Evolutionary conservation across 2,113 vertebrate genomes (phyloP).

Genomic region (Centropus unirufus): DNA sequence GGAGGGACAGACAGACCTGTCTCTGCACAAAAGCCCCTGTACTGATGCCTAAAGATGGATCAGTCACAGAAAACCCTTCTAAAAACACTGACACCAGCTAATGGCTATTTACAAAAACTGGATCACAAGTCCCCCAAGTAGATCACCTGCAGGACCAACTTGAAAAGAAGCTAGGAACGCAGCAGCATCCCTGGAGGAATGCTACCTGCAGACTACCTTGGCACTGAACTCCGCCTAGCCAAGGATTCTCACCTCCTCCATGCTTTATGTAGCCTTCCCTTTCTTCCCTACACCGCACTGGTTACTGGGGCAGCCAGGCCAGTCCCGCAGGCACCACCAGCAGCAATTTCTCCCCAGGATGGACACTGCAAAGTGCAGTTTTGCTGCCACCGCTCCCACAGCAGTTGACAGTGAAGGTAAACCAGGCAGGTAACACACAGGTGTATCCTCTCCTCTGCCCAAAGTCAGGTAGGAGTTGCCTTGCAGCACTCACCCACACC

Average conservation of each 20-base stretch:
- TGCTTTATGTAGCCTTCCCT: background rate
- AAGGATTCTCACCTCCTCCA: background rate
- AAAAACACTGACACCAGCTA: background rate
- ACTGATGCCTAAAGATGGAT: background rate
- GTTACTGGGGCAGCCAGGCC: background rate
- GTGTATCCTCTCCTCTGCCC: background rate
- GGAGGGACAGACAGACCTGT: background rate
- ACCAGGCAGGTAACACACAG: background rate
- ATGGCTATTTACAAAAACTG: background rate
- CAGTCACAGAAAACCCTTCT: background rate
- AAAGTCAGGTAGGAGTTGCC: background rate
- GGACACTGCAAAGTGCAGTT: background rate
- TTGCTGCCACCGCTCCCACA: background rate
- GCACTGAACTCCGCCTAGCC: background rate
- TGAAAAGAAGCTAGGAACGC: background rate
- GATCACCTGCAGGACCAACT: background rate
- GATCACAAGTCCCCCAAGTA: background rate
- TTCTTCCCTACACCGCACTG: background rate
- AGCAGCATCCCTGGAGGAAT: background rate
- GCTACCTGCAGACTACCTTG: background rate
- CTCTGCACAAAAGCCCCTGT: background rate
- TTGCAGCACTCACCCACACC: slow-evolving; percentile 1
- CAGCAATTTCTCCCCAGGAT: background rate
- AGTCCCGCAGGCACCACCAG: background rate
- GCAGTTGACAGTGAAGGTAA: background rate